These are phyloP conservation scores for Rhabdophis nuchalis DNA, from an alignment of 2,797 vertebrate species.

Conservation along the genomic window DNA sequence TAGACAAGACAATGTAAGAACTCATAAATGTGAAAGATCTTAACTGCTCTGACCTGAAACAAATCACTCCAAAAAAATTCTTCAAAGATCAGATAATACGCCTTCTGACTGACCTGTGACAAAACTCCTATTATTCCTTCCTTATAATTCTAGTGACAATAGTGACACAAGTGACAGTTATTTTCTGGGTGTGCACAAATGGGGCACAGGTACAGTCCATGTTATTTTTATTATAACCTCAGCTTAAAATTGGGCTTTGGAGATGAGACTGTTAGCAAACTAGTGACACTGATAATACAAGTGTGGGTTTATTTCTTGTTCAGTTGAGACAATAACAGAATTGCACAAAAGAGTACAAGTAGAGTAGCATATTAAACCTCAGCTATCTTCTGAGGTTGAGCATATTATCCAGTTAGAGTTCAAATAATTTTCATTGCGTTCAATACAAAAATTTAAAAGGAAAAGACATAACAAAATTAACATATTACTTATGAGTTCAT, in stretches of 20 bases:
- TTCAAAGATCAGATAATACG: rapidly evolving
- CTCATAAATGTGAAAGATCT: slow-evolving; percentile 8
- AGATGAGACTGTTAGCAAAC: slow-evolving; percentile 28
- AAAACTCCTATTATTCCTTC: neutral
- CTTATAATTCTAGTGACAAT: neutral
- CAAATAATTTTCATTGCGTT: neutral
- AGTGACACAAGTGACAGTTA: rapidly evolving
- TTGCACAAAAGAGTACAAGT: neutral
- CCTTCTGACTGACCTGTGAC: neutral
- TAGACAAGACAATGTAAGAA: slow-evolving; percentile 14
- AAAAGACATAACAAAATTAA: neutral
- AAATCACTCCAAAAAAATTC: neutral
- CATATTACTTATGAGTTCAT: neutral
- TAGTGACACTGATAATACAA: neutral
- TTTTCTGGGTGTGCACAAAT: slow-evolving; percentile 27
- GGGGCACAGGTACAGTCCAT: neutral
- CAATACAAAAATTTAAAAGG: neutral
- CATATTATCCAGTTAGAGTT: neutral
- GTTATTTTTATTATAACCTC: slow-evolving; percentile 29
- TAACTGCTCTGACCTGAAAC: rapidly evolving
- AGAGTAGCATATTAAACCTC: neutral
- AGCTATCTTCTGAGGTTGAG: no score
- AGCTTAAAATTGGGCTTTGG: slow-evolving; percentile 6
- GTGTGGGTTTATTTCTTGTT: slow-evolving; percentile 28
- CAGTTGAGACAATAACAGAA: slow-evolving; percentile 24